Conservation (phyloP, 2,888 invertebrate species). For the Athrips mouffetella region DNA sequence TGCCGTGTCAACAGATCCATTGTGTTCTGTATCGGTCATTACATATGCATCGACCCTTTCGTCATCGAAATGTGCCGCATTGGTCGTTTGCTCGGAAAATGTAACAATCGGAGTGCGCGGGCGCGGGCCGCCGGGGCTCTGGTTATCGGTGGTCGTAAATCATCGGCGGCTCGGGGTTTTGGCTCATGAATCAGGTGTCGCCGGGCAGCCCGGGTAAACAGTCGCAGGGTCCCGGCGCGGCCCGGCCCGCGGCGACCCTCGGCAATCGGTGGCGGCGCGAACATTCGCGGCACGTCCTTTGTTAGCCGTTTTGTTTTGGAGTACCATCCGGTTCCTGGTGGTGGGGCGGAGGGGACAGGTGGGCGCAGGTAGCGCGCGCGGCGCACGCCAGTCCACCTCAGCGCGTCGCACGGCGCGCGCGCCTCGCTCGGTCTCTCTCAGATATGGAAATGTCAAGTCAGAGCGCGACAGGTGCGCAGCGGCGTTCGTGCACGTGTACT, state of each 20-base stretch:
- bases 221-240: slow-evolving; percentile 37
- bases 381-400: slow-evolving; percentile 66
- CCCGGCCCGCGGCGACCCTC: slow-evolving; percentile 45
- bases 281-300: slow-evolving; percentile 77
- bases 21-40: slow-evolving; percentile 45
- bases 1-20: slow-evolving; percentile 50
- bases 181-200: slow-evolving; percentile 66
- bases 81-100: slow-evolving; percentile 33
- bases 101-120: slow-evolving; percentile 30
- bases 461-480: slow-evolving; percentile 76
- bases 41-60: slow-evolving; percentile 40
- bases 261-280: slow-evolving; percentile 61
- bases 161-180: slow-evolving; percentile 34
- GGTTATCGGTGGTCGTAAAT: slow-evolving; percentile 32
- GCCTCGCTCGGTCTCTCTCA: slow-evolving; percentile 54
- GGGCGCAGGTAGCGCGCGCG: slow-evolving; percentile 72
- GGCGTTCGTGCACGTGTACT: slow-evolving; percentile 75
- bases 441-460: slow-evolving; percentile 71
- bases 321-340: slow-evolving; percentile 76
- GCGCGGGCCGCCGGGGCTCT: not conserved
- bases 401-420: slow-evolving; percentile 70
- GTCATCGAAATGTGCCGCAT: slow-evolving; percentile 39
- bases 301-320: slow-evolving; percentile 78
- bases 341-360: slow-evolving; percentile 71
- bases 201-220: slow-evolving; percentile 52